phyloP scores from a whole-genome alignment of 2,113 vertebrate species.

The Alligator sinensis region DNA sequence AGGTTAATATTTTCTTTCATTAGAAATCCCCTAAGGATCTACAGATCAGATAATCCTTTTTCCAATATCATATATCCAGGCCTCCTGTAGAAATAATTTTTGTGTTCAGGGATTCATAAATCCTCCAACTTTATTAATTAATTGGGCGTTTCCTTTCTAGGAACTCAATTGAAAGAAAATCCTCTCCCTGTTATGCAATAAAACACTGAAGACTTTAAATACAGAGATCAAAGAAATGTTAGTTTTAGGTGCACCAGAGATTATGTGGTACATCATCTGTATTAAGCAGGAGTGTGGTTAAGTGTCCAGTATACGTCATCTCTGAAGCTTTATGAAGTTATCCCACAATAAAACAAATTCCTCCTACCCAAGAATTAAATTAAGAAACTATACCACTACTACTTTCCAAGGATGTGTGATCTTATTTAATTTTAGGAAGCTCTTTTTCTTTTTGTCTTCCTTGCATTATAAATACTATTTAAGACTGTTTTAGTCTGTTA shows the following conservation, averaged over 20 bases:
- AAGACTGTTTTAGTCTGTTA: too few relatives aligned
- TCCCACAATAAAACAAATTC: conserved; percentile 6
- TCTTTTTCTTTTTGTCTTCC: not conserved
- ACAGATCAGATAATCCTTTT: conserved; percentile 71
- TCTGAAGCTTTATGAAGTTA: conserved; percentile 8
- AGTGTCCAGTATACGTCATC: not conserved
- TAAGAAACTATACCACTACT: not conserved
- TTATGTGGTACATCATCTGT: not conserved
- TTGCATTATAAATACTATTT: not conserved
- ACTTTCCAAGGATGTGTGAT: not conserved
- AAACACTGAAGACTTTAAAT: conserved; percentile 46
- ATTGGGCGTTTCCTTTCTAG: conserved; percentile 59
- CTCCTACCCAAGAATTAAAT: not conserved
- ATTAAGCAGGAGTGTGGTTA: not conserved
- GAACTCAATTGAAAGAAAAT: conserved; percentile 46
- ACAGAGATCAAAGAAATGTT: conserved; percentile 45
- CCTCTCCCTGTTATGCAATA: conserved; percentile 43
- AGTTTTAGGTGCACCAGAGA: conserved; percentile 22
- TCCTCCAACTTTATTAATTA: conserved; percentile 63
- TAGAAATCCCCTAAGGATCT: conserved; percentile 49
- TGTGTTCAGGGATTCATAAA: conserved; percentile 70
- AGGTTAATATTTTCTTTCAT: conserved; percentile 67
- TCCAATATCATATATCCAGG: conserved; percentile 64
- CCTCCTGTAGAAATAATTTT: conserved; percentile 66
- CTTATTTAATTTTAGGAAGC: not conserved